These are phyloP conservation scores for Nasonia longicornis DNA, from an alignment of 1,140 invertebrate genomes.

Conservation along the genomic window DNA sequence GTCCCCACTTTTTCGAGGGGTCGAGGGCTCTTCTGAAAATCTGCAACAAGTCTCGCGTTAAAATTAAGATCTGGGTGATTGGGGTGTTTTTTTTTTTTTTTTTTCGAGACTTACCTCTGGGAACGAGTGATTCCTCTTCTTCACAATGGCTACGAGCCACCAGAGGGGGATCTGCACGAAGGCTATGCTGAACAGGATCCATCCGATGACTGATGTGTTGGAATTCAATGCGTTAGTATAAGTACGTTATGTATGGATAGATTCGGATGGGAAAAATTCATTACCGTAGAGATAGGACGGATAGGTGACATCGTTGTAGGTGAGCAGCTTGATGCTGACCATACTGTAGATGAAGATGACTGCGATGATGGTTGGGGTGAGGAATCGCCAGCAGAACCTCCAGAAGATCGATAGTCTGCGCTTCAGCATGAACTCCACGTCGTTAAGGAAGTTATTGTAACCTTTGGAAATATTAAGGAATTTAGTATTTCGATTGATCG, in stretches of 20 bases:
- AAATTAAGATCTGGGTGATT: background rate
- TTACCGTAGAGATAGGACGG: constrained; percentile 49
- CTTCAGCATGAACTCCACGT: constrained; percentile 84
- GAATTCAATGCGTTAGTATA: background rate
- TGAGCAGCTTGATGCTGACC: constrained; percentile 67
- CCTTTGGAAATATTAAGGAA: constrained; percentile 59
- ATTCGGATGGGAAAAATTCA: background rate
- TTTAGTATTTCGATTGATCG: background rate
- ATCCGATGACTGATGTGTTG: constrained; percentile 58
- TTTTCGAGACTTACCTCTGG: constrained; percentile 8
- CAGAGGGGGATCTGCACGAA: constrained; percentile 66
- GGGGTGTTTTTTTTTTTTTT: background rate
- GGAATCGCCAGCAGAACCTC: constrained; percentile 83
- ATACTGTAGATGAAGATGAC: constrained; percentile 78
- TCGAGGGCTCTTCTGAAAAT: constrained; percentile 68
- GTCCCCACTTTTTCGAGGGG: constrained; percentile 74
- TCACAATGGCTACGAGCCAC: constrained; percentile 55
- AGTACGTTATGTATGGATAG: background rate
- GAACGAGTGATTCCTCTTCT: constrained; percentile 48
- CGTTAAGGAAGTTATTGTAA: constrained; percentile 78
- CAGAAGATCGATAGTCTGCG: constrained; percentile 80
- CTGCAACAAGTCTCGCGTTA: constrained; percentile 56
- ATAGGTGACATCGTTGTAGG: constrained; percentile 64
- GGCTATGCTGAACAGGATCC: constrained; percentile 62
- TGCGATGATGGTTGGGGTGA: constrained; percentile 80